Evolutionary conservation across 2,797 vertebrate species (phyloP), one percentile per base, ranked within the genome.

Genomic region (Melanotaenia parkinsoni): DNA sequence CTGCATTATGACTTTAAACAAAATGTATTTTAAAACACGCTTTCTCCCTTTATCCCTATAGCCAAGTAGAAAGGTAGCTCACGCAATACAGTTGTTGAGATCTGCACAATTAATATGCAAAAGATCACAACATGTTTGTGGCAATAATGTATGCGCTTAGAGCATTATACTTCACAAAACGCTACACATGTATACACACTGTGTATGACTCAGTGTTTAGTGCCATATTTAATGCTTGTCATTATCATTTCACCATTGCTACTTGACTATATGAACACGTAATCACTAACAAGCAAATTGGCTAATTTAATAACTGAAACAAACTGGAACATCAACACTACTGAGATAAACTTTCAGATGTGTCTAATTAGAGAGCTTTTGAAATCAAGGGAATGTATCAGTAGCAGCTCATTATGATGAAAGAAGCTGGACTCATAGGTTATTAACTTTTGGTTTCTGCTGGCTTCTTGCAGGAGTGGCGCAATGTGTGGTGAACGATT

Each of bases 81-180:
- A 89, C 50, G 82, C 90, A 91, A 92, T 93, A 93, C 88, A 85
- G 65, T 82, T 78, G 67, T 86, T 88, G 85, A 92, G 90, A 91
- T 86, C 89, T 89, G 90, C 91, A 93, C 89, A 92, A 86, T 75
- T 82, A 87, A 89, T 92, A 92, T 92, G 92, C 92, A 93, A 93
- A 88, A 80, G 84, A 91, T 93, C 88, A 91, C 90, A 86, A 85
- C 88, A 90, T 91, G 90, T 81, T 89, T 94, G 90, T 94, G 91
- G 94, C 94, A 94, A 95, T 94, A 94, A 94, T 89, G 86, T 88
- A 79, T 91, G 88, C 87, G 92, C 93, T 93, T 88, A 66, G 43
- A 67, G 77, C 88, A 86, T 85, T 76, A 81, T 82, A 76, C 84
- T 80, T 88, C 74, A 84, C 79, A 70, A 67, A 83, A 81, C 1